Evolutionary conservation across 1,140 invertebrate species (phyloP).

Genomic region (Rhagoletis pomonella): DNA sequence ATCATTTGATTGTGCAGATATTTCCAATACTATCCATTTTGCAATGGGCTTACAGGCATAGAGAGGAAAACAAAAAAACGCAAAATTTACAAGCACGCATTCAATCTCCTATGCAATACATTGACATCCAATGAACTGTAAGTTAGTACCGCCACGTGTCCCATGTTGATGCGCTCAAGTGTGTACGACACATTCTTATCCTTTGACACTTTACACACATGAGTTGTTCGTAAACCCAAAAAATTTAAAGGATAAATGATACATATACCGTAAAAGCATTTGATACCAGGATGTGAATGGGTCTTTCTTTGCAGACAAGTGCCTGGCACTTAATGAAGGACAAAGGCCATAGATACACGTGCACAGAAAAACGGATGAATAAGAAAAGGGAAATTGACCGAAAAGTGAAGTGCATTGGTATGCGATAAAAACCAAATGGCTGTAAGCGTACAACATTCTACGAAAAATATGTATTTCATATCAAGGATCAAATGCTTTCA

Average conservation of each 20-base stretch:
- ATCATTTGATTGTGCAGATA: not conserved
- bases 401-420: too few relatives aligned
- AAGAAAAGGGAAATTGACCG: too few relatives aligned
- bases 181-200: conserved; percentile 32
- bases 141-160: not conserved
- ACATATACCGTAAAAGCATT: not conserved
- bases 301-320: not conserved
- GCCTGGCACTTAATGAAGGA: not conserved
- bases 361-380: too few relatives aligned
- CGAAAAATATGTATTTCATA: too few relatives aligned
- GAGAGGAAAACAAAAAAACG: not conserved
- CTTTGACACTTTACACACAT: conserved; percentile 16
- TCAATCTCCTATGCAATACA: not conserved
- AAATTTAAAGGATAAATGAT: too few relatives aligned
- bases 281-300: not conserved
- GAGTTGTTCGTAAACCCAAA: not conserved
- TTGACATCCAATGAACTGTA: not conserved
- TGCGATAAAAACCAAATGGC: too few relatives aligned
- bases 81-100: not conserved
- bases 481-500: too few relatives aligned
- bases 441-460: not conserved
- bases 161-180: conserved; percentile 18
- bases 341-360: not conserved
- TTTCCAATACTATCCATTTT: not conserved
- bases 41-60: too few relatives aligned